Base-by-base conservation (phyloP, 1,140 invertebrate species). In the Papilio dardanus region DNA sequence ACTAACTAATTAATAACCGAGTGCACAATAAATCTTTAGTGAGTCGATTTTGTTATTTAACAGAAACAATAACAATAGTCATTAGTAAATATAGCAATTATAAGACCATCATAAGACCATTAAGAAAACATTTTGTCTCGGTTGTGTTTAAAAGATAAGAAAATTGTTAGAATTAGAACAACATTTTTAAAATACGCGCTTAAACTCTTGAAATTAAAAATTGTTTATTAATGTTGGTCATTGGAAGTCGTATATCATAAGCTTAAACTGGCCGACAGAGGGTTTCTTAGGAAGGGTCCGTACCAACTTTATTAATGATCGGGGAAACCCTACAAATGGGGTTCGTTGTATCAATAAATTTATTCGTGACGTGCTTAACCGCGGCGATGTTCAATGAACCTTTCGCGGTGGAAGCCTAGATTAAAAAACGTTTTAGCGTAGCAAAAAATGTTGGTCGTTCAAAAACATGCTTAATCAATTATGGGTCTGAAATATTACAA, bases 291-390 rank as follows among this genome's bases (percentile, higher is more conserved):
- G 50, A 54, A 54, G 21, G 50, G 21, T 54, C 50, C 19, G 19
- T 12, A 54, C 50, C 50, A 0, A 21, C 21, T 54, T 54, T 54
- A 54, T 54, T 54, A 54, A 54, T 54, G 50, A 54, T 54, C 50
- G 10, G 50, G 50, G 50, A 54, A 54, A 54, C 50, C 50, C 21
- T 54, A 54, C 19, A 54, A 54, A 54, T 54, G 50, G 19, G 14
- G 50, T 54, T 67, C n/a, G 65, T 67, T 67, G 24, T 50, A 50
- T 54, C 50, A 54, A 54, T 54, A 24, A 54, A 54, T 24, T 54
- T 54, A 54, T 54, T 54, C 19, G 46, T 24, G 19, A 54, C 50
- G 10, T 54, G 50, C 3, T 54, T 54, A 24, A 24, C 19, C 21
- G 19, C 10, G 50, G 19, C 19, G 50, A 12, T 54, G 21, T 54